phyloP scores from a whole-genome alignment of 2,113 vertebrate species.

The Clarias gariepinus region DNA sequence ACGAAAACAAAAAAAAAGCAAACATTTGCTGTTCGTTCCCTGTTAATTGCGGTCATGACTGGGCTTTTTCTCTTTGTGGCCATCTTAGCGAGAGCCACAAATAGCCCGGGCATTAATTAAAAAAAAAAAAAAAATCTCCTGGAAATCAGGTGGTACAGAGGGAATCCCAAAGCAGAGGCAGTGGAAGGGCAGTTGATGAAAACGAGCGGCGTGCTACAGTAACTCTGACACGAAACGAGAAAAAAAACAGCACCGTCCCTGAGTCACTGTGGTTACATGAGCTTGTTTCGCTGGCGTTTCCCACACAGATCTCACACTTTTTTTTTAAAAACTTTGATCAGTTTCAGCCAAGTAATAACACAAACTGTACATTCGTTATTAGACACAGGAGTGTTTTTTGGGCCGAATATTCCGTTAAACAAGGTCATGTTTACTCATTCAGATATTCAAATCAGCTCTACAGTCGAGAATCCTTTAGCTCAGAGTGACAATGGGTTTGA shows the following conservation, averaged over 20 bases:
- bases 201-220: conserved; percentile 24
- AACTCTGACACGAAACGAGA: conserved; percentile 47
- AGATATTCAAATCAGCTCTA: conserved; percentile 41
- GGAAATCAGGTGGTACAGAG: conserved; percentile 58
- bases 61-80: conserved; percentile 68
- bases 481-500: background rate
- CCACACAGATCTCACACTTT: conserved; percentile 23
- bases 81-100: conserved; percentile 56
- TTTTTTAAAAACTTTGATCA: background rate
- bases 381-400: background rate
- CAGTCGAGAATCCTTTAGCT: conserved; percentile 30
- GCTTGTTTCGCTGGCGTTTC: conserved; percentile 43
- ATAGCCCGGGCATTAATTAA: conserved; percentile 55
- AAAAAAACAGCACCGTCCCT: conserved; percentile 29
- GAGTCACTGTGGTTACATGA: conserved; percentile 61
- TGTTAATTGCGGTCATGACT: conserved; percentile 80
- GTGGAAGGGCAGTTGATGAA: conserved; percentile 39
- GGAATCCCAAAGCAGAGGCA: conserved; percentile 47
- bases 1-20: conserved; percentile 67
- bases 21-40: conserved; percentile 83
- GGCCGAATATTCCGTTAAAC: background rate
- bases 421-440: conserved; percentile 43
- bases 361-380: background rate
- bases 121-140: conserved; percentile 54
- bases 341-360: background rate